These are phyloP conservation scores for Ectobius pallidus DNA, from an alignment of 2,888 invertebrate genomes.

Conservation along the genomic window DNA sequence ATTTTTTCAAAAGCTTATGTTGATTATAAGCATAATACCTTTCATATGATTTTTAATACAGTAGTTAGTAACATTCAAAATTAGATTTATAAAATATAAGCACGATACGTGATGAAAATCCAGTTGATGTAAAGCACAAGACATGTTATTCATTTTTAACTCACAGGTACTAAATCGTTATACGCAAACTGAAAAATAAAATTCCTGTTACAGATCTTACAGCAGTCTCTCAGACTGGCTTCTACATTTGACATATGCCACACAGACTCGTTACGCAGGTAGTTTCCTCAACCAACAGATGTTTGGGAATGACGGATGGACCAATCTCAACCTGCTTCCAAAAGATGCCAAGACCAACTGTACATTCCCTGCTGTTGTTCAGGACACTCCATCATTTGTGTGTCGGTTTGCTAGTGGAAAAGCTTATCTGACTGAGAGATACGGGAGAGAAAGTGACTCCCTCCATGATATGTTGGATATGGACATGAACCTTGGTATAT, in stretches of 20 bases:
- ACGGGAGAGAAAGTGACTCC: slow-evolving; percentile 63
- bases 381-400: slow-evolving; percentile 54
- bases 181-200: no score
- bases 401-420: slow-evolving; percentile 75
- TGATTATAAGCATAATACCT: no score
- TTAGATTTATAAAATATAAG: no score
- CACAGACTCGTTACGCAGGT: slow-evolving; percentile 80
- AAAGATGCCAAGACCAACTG: slow-evolving; percentile 63
- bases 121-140: no score
- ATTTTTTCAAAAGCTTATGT: no score
- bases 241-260: slow-evolving; percentile 77
- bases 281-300: slow-evolving; percentile 75
- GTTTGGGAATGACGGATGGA: slow-evolving; percentile 57
- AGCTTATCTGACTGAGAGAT: slow-evolving; percentile 73
- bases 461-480: slow-evolving; percentile 67
- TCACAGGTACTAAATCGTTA: no score
- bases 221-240: slow-evolving; percentile 82
- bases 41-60: no score
- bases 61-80: no score
- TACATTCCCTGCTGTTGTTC: slow-evolving; percentile 58
- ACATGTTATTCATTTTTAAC: no score
- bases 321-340: slow-evolving; percentile 54
- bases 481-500: slow-evolving; percentile 80
- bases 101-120: no score
- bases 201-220: slow-evolving; percentile 73